Conservation (phyloP, 2,888 invertebrate species). For the Drosophila mimica region DNA sequence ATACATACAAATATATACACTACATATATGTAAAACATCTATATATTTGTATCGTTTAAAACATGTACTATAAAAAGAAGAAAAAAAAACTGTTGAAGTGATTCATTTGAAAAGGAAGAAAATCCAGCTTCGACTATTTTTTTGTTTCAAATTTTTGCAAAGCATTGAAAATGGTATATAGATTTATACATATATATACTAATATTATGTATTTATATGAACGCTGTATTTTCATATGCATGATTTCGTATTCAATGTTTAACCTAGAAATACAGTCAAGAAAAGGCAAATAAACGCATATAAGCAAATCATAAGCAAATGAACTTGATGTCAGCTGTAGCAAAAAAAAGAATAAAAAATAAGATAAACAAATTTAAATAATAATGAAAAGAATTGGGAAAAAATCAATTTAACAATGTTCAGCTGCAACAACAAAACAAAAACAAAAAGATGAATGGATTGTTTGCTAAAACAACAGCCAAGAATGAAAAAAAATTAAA, state of each 20-base stretch:
- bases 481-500: slow-evolving; percentile 12
- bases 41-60: slow-evolving; percentile 50
- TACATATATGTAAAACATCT: slow-evolving; percentile 40
- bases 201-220: slow-evolving; percentile 52
- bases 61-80: slow-evolving; percentile 48
- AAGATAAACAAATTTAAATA: slow-evolving; percentile 41
- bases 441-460: slow-evolving; percentile 1
- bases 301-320: slow-evolving; percentile 67
- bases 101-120: slow-evolving; percentile 21
- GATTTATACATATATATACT: slow-evolving; percentile 55
- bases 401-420: slow-evolving; percentile 30
- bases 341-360: slow-evolving; percentile 41
- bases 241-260: slow-evolving; percentile 74
- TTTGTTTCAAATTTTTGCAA: slow-evolving; percentile 64
- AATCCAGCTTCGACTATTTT: slow-evolving; percentile 36
- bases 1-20: slow-evolving; percentile 17
- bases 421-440: slow-evolving; percentile 24
- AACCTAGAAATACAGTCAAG: slow-evolving; percentile 67
- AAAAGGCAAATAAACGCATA: slow-evolving; percentile 56
- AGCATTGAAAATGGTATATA: slow-evolving; percentile 69
- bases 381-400: slow-evolving; percentile 29
- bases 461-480: slow-evolving; percentile 21
- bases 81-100: slow-evolving; percentile 26
- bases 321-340: slow-evolving; percentile 78
- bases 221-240: slow-evolving; percentile 72